Percentiles rank a stretch among this genome's conserved stretches.
Evolutionary conservation across 2,113 vertebrate genomes (phyloP).

Genomic region (Syrmaticus mikado): DNA sequence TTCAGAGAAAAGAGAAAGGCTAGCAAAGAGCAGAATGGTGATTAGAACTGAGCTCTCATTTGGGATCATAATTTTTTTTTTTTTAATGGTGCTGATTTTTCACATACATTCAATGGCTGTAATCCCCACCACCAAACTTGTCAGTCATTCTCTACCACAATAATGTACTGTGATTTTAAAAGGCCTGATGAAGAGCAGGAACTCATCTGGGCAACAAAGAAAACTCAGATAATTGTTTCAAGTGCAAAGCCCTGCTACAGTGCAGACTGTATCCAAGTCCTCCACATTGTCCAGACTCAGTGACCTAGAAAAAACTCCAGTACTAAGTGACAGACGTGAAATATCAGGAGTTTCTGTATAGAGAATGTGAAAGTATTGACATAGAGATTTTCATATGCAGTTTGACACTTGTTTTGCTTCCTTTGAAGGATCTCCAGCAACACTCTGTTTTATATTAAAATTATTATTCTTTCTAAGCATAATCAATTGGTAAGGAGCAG

Average conservation of each 20-base stretch:
- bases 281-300: constrained; percentile 58
- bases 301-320: constrained; percentile 66
- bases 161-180: constrained; percentile 47
- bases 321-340: constrained; percentile 54
- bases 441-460: not conserved
- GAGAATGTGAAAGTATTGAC: constrained; percentile 40
- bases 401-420: constrained; percentile 65
- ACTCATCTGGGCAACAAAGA: constrained; percentile 60
- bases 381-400: constrained; percentile 27
- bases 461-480: not conserved
- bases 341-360: constrained; percentile 64
- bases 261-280: constrained; percentile 25
- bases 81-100: not conserved
- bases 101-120: not conserved
- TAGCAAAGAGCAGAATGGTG: not conserved
- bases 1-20: not conserved
- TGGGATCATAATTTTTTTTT: not conserved
- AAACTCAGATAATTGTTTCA: constrained; percentile 65
- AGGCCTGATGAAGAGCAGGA: not conserved
- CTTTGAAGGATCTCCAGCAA: constrained; percentile 26
- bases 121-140: constrained; percentile 69
- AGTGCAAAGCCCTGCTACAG: constrained; percentile 45
- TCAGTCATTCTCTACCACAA: constrained; percentile 55
- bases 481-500: not conserved
- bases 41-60: not conserved